Base-by-base conservation (phyloP, 2,113 vertebrate genomes). In the Etia nguti region DNA sequence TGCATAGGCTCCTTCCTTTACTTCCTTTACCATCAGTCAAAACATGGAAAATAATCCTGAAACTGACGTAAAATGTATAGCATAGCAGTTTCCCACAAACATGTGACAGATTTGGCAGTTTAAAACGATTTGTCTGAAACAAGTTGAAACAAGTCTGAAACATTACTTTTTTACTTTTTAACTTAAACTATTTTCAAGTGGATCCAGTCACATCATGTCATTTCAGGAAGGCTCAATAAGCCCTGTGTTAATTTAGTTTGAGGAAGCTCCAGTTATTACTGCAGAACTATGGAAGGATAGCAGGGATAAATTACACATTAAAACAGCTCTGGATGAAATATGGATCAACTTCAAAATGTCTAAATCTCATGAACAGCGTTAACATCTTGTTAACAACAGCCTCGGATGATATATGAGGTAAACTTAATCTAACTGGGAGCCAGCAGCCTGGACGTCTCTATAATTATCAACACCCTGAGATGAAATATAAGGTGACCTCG, bases 401-500 rank as follows among this genome's bases (percentile, higher is more conserved):
- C 80, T 46, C 26, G 20, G 48, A 81, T 89, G 88, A 93, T 90
- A 7, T 59, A 92, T 57, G 86, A 90, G 89, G 80, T 62, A 1
- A 83, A 89, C 16, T 11, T 54, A 38, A 48, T 68, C 52, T 59
- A 5, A 79, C 62, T 68, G 26, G 82, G 15, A 79, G 48, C 26
- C 80, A 10, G 57, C 26, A 60, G 60, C 83, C 38, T 31, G 77
- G 77, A 8, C 9, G 57, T 54, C 18, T 24, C 26, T 59, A 38
- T 92, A 79, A 89, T 90, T 86, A 87, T 73, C 62, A 85, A 79
- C 75, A 26, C 31, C 0, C 6, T 11, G 70, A 82, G 46, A 80
- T 90, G 46, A 80, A 88, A 62, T 57, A 84, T 43, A 87, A 87
- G 82, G 85, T 90, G 85, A 90, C 86, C 80, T 73, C 52, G 20